Evolutionary conservation across 2,113 vertebrate genomes (phyloP).

Genomic region (Phylloscopus trochiloides): DNA sequence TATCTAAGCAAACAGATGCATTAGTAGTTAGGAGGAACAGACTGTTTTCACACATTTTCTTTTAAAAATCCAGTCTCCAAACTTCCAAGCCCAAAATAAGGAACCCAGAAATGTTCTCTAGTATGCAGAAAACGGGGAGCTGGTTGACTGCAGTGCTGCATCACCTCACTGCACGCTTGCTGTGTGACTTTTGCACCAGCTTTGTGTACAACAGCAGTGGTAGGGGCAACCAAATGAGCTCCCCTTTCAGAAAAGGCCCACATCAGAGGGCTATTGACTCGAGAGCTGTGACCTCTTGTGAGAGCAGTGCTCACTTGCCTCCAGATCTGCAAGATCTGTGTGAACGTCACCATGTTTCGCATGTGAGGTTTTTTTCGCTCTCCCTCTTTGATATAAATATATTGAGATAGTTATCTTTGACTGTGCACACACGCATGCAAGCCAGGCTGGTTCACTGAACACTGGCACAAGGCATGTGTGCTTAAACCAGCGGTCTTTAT

Average conservation of each 20-base stretch:
- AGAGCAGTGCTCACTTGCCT: background rate
- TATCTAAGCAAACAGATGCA: background rate
- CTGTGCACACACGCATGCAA: background rate
- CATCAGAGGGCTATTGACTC: background rate
- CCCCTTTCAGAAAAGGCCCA: background rate
- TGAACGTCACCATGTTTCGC: background rate
- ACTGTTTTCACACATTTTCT: background rate
- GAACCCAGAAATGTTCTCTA: background rate
- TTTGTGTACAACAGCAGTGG: background rate
- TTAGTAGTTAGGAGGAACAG: background rate
- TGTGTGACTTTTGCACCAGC: background rate
- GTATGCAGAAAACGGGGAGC: background rate
- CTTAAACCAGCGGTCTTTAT: background rate
- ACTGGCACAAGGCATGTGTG: background rate
- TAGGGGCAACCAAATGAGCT: background rate
- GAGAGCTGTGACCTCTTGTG: background rate
- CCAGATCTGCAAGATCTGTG: background rate
- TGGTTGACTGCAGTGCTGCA: background rate
- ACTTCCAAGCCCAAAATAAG: background rate
- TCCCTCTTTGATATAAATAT: slow-evolving; percentile 20
- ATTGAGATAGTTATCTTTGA: background rate
- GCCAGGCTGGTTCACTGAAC: background rate
- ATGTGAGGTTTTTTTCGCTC: background rate
- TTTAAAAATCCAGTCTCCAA: background rate
- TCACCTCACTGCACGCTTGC: background rate